Conservation (phyloP, 2,888 invertebrate species). For the Dermolepida albohirtum region DNA sequence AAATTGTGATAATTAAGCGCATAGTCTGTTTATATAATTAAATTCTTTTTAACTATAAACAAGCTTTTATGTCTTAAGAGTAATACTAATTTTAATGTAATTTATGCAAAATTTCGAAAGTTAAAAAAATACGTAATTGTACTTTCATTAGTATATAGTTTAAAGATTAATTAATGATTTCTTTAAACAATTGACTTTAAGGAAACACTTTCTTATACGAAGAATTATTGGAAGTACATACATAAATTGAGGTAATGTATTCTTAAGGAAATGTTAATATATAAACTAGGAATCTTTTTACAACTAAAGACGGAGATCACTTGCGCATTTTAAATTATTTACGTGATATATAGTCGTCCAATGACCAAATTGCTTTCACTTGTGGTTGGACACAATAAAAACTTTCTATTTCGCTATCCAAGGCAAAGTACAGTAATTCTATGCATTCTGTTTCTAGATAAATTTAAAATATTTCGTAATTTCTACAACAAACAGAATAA, state of each 20-base stretch:
- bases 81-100: too few relatives aligned
- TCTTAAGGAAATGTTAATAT: too few relatives aligned
- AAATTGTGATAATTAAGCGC: too few relatives aligned
- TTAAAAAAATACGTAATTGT: too few relatives aligned
- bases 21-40: too few relatives aligned
- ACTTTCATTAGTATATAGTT: too few relatives aligned
- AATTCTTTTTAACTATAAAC: too few relatives aligned
- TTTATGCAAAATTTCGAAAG: too few relatives aligned
- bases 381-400: slow-evolving; percentile 6
- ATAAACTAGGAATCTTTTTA: slow-evolving; percentile 1
- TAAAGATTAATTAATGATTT: too few relatives aligned
- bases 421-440: neutral
- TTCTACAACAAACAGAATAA: too few relatives aligned
- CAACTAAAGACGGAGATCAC: slow-evolving; percentile 4
- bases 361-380: slow-evolving; percentile 19
- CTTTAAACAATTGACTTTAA: neutral
- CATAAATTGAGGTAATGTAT: neutral
- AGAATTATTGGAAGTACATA: neutral
- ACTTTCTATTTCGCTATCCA: slow-evolving; percentile 8
- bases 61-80: too few relatives aligned
- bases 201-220: neutral
- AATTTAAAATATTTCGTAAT: too few relatives aligned
- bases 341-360: neutral
- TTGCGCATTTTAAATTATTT: slow-evolving; percentile 2
- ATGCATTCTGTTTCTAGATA: neutral